Base-by-base conservation (phyloP, 2,797 vertebrate species). In the Fundulus diaphanus region DNA sequence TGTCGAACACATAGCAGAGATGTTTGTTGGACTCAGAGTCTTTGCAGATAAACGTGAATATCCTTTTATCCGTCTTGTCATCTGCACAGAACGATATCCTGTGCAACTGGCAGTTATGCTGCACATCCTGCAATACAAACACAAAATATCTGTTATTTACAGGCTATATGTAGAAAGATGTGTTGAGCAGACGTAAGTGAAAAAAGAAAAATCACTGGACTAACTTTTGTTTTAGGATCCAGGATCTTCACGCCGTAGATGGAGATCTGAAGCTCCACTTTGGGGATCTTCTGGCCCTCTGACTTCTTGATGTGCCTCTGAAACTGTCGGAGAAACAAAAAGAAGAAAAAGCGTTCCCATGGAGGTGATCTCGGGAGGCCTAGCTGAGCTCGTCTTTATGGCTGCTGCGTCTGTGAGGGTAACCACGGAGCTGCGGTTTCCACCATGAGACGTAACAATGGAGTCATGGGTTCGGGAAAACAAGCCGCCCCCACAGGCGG, bases 11-110 rank as follows among this genome's bases (percentile, higher is more conserved):
- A 24, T 96, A 99, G 94, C 98, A 99, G 84, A 99, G 96, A 82
- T 99, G 98, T 90, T 99, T 99, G 90, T 98, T 99, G 72, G 98
- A 98, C 82, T 99, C 98, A 0, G 97, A 97, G 92, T 99, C 97
- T 95, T 99, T 99, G 95, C 98, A 99, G 94, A 99, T 99, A 87
- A 99, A 99, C 40, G 98, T 99, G 80, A 99, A 99, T 95, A 99
- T 99, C 86, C 98, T 96, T 94, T 99, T 99, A 92, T 99, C 98
- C 0, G 98, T 99, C 94, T 99, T 99, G 93, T 99, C 98, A 77
- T 99, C 98, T 18, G 98, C 98, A 78, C 98, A 99, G 93, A 99
- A 99, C 11, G 98, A 99, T 96, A 99, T 99, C 93, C 98, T 94
- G 74, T 99, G 98, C 84, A 99, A 93, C 82, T 99, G 98, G 84